phyloP scores from a whole-genome alignment of 2,888 invertebrate species.

The Stenurella melanura region DNA sequence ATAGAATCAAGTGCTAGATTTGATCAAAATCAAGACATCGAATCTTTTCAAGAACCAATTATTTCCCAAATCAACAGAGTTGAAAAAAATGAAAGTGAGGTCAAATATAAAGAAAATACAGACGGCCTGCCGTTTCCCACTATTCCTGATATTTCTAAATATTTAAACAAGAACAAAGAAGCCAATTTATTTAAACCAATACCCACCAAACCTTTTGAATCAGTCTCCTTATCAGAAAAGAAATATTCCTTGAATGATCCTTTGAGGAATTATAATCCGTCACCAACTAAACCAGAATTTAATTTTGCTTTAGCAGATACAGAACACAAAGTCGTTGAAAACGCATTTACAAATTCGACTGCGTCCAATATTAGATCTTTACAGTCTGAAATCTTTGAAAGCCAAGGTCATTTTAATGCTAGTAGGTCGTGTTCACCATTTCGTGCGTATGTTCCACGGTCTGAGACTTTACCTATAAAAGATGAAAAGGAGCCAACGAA shows the following conservation, averaged over 20 bases:
- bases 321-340: constrained; percentile 62
- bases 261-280: constrained; percentile 44
- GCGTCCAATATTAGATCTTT: constrained; percentile 61
- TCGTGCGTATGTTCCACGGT: constrained; percentile 66
- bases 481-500: constrained; percentile 28
- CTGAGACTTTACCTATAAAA: constrained; percentile 32
- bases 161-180: constrained; percentile 59
- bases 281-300: constrained; percentile 65
- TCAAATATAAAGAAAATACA: not conserved
- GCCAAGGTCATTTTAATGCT: constrained; percentile 71
- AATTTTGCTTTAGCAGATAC: constrained; percentile 64
- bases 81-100: constrained; percentile 4
- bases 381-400: constrained; percentile 70
- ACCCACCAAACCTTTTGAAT: constrained; percentile 52
- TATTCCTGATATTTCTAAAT: constrained; percentile 63
- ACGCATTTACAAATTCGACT: constrained; percentile 57
- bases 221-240: constrained; percentile 61
- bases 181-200: constrained; percentile 60
- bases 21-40: constrained; percentile 34
- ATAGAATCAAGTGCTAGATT: constrained; percentile 44
- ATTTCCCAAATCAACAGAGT: constrained; percentile 24
- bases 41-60: constrained; percentile 33
- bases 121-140: constrained; percentile 60
- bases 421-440: constrained; percentile 67
- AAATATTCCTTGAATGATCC: constrained; percentile 61